Base-by-base conservation (phyloP, 2,113 vertebrate genomes). In the Leptosomus discolor region DNA sequence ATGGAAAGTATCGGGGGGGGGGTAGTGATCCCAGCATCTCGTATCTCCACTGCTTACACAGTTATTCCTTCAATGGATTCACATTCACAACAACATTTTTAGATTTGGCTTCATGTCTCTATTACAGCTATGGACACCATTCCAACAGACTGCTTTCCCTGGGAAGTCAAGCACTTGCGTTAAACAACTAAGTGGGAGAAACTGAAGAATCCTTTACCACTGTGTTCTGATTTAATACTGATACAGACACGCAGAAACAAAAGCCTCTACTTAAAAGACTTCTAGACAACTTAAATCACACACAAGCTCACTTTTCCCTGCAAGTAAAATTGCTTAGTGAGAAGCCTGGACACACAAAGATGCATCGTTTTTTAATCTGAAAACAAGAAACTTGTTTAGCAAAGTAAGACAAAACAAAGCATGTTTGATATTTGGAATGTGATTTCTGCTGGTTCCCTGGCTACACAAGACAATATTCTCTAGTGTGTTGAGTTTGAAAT, bases 11-110 rank as follows among this genome's bases (percentile, higher is more conserved):
- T 2, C 1, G 20, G 0, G 6, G n/a, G 39, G 45, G 48, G 39
- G 48, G 39, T 26, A 74, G 51, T 36, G 12, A 82, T 9, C 12
- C 41, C 71, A 70, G 63, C 41, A 65, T 12, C 37, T 61, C 36
- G 0, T 15, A 6, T 29, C 39, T 34, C 37, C 26, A 48, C 41
- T 39, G 17, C 21, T 22, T 50, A 57, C 29, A 16, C 0, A 0
- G 21, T 24, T 36, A 56, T 9, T 46, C 36, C 48, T 60, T 34
- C 48, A 48, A 0, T 10, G 12, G 23, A 8, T 15, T 46, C 80
- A 65, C 26, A 61, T 5, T 64, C 34, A 2, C 24, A 64, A 58
- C 4, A 41, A 12, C 11, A 20, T 12, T 7, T 81, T 89, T 54
- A 85, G 13, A 53, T 34, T 32, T 54, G 64, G 54, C 29, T 81